Conservation (phyloP, 2,113 vertebrate genomes). For the Perognathus longimembris region DNA sequence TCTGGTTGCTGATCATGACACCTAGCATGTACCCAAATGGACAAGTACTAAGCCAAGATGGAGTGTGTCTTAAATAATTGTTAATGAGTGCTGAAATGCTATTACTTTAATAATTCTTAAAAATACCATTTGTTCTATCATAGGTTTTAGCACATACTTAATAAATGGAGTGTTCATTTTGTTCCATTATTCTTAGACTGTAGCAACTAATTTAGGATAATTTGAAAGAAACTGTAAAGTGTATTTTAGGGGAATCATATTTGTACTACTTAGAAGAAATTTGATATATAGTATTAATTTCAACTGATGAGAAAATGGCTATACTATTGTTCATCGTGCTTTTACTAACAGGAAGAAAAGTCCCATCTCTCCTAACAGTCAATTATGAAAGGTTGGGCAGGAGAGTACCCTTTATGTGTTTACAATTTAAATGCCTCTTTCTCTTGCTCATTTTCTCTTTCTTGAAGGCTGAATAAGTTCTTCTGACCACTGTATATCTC, state of each 20-base stretch:
- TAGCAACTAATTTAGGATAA: conserved; percentile 80
- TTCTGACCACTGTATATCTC: neutral
- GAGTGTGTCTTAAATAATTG: conserved; percentile 60
- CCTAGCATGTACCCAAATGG: neutral
- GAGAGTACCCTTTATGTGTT: neutral
- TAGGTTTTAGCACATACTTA: conserved; percentile 80
- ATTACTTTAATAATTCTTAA: conserved; percentile 75
- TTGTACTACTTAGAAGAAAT: conserved; percentile 78
- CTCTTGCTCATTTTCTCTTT: conserved; percentile 19
- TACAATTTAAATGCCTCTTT: neutral
- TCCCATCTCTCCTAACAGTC: neutral
- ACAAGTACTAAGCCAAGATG: conserved; percentile 65
- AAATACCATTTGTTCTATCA: conserved; percentile 77
- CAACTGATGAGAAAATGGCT: conserved; percentile 73
- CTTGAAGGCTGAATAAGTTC: neutral
- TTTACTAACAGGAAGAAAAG: conserved; percentile 52
- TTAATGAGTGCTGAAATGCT: conserved; percentile 71
- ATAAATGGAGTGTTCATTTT: conserved; percentile 76
- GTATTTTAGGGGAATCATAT: conserved; percentile 71
- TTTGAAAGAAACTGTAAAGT: conserved; percentile 77
- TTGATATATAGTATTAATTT: conserved; percentile 73
- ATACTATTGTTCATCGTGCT: conserved; percentile 58
- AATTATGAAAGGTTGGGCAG: conserved; percentile 23
- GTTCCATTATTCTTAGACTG: conserved; percentile 70
- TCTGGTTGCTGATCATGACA: conserved; percentile 32